Conservation (phyloP, 2,113 vertebrate species). For the Megaleporinus macrocephalus region DNA sequence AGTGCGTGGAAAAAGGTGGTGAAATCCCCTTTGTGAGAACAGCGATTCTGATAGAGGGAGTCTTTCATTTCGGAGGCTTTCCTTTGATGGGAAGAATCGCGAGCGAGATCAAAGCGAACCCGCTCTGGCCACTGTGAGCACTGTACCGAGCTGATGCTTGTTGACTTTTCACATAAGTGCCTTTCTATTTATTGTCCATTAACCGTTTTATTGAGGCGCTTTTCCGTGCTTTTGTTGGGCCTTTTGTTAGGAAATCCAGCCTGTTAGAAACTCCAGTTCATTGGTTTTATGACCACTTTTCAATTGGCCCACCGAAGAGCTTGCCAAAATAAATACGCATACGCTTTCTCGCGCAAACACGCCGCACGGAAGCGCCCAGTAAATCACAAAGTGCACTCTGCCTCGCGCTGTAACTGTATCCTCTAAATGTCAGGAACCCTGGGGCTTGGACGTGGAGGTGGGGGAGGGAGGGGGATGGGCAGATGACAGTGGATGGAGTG, state of each 20-base stretch:
- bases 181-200: constrained; percentile 56
- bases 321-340: constrained; percentile 33
- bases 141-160: constrained; percentile 29
- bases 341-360: constrained; percentile 9
- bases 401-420: constrained; percentile 59
- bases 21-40: constrained; percentile 51
- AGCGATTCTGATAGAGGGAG: constrained; percentile 28
- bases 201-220: constrained; percentile 53
- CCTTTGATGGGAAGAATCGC: constrained; percentile 50
- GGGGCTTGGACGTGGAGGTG: constrained; percentile 22
- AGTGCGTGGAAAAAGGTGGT: constrained; percentile 23
- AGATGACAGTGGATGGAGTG: constrained; percentile 46
- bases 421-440: constrained; percentile 59
- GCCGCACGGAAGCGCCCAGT: constrained; percentile 10
- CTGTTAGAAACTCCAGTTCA: constrained; percentile 53
- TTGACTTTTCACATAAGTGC: constrained; percentile 58
- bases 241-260: constrained; percentile 57
- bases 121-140: constrained; percentile 20
- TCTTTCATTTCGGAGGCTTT: constrained; percentile 45
- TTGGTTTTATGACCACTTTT: constrained; percentile 65
- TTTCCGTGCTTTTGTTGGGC: constrained; percentile 60
- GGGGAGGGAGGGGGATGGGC: constrained; percentile 41
- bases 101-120: constrained; percentile 53
- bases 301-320: constrained; percentile 57
- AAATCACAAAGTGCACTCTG: constrained; percentile 51